phyloP scores from a whole-genome alignment of 1,140 invertebrate genomes.

The Cyclargus thomasi region DNA sequence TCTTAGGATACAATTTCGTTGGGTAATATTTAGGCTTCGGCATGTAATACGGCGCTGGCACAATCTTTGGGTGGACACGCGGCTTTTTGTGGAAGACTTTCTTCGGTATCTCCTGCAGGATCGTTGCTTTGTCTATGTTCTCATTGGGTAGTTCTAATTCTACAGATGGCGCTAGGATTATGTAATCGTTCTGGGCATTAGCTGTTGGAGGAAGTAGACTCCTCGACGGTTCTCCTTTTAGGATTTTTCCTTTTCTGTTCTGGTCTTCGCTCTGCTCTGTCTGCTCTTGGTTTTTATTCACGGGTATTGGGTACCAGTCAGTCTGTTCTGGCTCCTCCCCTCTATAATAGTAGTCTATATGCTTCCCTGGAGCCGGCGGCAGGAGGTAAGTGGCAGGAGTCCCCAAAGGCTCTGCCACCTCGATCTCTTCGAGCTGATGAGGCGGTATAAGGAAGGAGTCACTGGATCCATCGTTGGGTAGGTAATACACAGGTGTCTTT shows the following conservation, averaged over 20 bases:
- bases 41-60: slow-evolving; percentile 21
- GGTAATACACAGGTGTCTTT: slow-evolving; percentile 41
- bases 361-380: slow-evolving; percentile 44
- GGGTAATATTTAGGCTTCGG: slow-evolving; percentile 41
- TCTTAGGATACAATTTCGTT: slow-evolving; percentile 61
- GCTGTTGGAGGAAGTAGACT: slow-evolving; percentile 39
- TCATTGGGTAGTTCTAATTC: slow-evolving; percentile 40
- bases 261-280: slow-evolving; percentile 18
- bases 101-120: background rate
- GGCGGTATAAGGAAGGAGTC: slow-evolving; percentile 54
- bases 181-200: slow-evolving; percentile 36
- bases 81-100: background rate
- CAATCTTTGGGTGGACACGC: background rate
- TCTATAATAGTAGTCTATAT: slow-evolving; percentile 43
- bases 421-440: slow-evolving; percentile 36
- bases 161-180: slow-evolving; percentile 29
- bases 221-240: slow-evolving; percentile 35
- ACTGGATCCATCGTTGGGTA: slow-evolving; percentile 35
- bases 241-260: slow-evolving; percentile 36
- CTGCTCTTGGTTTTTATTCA: slow-evolving; percentile 23
- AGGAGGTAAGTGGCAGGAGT: slow-evolving; percentile 51
- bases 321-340: slow-evolving; percentile 45
- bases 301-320: slow-evolving; percentile 60
- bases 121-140: slow-evolving; percentile 25
- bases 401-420: slow-evolving; percentile 32